Evolutionary conservation across 1,140 invertebrate species (phyloP).

Genomic region (Temnothorax nylanderi): DNA sequence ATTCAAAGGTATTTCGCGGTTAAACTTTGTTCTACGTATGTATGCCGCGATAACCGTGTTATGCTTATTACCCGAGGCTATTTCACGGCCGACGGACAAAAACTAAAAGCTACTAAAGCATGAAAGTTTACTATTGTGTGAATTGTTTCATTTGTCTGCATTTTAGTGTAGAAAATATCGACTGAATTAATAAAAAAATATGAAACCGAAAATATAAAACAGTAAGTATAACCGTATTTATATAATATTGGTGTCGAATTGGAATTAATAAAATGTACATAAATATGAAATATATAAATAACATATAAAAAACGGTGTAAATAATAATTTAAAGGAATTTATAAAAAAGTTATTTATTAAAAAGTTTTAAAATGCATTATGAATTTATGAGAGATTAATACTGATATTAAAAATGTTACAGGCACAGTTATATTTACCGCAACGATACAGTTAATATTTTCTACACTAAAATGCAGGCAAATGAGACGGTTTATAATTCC

Average conservation of each 20-base stretch:
- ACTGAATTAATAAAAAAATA: neutral
- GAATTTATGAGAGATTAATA: neutral
- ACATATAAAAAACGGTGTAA: neutral
- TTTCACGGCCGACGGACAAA: constrained; percentile 8
- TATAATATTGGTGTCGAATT: neutral
- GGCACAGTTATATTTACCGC: neutral
- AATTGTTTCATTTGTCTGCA: neutral
- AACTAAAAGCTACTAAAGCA: constrained; percentile 9
- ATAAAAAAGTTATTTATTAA: neutral
- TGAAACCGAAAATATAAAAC: neutral
- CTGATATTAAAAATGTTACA: neutral
- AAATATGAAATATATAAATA: neutral
- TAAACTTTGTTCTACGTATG: constrained; percentile 26
- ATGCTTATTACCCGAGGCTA: neutral
- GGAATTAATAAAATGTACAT: neutral
- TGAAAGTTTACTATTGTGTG: neutral
- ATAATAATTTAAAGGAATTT: neutral
- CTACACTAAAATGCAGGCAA: neutral
- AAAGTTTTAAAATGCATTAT: neutral
- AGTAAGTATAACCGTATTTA: neutral
- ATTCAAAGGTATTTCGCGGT: constrained; percentile 34
- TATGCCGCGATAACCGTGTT: neutral
- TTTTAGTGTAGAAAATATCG: constrained; percentile 3
- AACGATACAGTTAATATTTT: neutral
- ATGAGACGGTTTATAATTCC: neutral